Evolutionary conservation across 2,113 vertebrate species (phyloP), one percentile per base, ranked within the genome.

Genomic region (Carettochelys insculpta): DNA sequence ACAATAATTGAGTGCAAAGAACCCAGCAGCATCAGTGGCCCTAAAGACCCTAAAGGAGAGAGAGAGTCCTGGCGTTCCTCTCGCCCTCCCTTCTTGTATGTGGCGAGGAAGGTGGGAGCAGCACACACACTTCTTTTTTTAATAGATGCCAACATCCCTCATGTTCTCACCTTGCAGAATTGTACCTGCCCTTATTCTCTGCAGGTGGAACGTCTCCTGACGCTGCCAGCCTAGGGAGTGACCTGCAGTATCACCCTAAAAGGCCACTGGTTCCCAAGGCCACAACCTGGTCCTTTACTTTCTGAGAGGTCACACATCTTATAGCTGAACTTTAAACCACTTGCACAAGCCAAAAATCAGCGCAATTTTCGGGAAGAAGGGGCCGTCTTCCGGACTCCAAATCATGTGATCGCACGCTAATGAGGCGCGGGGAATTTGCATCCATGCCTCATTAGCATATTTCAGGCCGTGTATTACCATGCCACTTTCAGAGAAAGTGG

Each of bases 41-140:
- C 0, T 1, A 53, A 50, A 38, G 31, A 47, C 50, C 5, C 20
- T 45, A 65, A 85, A 13, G 0, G 2, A 85, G 47, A 34, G 45
- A 9, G 3, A 14, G 11, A 14, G 31, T 65, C 34, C 11, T n/a
- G 8, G 8, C 88, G 48, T 0, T 56, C 34, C 10, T 56, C 56
- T 25, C 31, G 73, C 24, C 48, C 53, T 75, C 76, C 22, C 29
- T 17, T 80, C 45, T 77, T 14, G 73, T 1, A 0, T 48, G n/a
- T n/a, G n/a, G n/a, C 43, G 25, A 17, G 2, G 31, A 53, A 65
- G 2, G 31, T n/a, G 47, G 1, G 20, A 0, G 0, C 2, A 41
- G 50, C 5, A 0, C 0, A 2, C 50, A 47, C 76, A 1, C 1
- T 52, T 68, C 51, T 19, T 89, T 13, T 71, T n/a, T 20, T 29